Evolutionary conservation across 1,140 invertebrate species (phyloP), one percentile per base, ranked within the genome.

Genomic region (Manduca sexta): DNA sequence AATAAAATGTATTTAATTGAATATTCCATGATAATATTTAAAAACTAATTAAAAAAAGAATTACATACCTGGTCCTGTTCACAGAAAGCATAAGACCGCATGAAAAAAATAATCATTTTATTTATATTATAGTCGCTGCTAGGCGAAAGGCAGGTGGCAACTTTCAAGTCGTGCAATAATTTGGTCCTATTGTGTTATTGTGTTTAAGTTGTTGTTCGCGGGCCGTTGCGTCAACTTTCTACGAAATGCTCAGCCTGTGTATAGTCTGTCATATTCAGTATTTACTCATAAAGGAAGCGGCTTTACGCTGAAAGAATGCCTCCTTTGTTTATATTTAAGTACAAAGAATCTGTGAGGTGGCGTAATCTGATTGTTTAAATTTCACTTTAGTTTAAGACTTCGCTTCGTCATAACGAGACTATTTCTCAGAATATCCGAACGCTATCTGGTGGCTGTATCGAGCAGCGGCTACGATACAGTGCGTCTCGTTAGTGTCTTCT

Each of bases 11-110:
- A 8, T 26, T 26, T 26, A 26, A 1, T 26, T 5, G 21, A 26
- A 8, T 26, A 26, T 26, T 26, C 21, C 21, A 5, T 26, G 8
- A 2, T 26, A 26, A 26, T n/a, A 26, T 8, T 26, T 0, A 21
- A 26, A 5, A 5, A 26, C 0, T 26, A 26, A 26, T 26, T n/a
- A 44, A 31, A 40, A 39, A 6, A 10, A 17, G 3, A 49, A 30
- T 45, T 41, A 77, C 76, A 66, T 77, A 80, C 76, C 76, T 80
- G 76, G 61, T 80, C 76, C 76, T 80, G 56, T 40, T 44, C 37
- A 41, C 41, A 33, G 42, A 46, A 39, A 45, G 40, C 31, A 48
- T 43, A 46, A 40, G 49, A 42, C 55, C 52, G 72, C 78, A 79
- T 79, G 74, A 62, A 82, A 79, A 61, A 81, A 75, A 69, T 54